Percentiles rank a stretch among this genome's conserved stretches.
These are phyloP conservation scores for Oxystoma pomonae DNA, from an alignment of 2,888 invertebrate genomes.

Conservation along the genomic window DNA sequence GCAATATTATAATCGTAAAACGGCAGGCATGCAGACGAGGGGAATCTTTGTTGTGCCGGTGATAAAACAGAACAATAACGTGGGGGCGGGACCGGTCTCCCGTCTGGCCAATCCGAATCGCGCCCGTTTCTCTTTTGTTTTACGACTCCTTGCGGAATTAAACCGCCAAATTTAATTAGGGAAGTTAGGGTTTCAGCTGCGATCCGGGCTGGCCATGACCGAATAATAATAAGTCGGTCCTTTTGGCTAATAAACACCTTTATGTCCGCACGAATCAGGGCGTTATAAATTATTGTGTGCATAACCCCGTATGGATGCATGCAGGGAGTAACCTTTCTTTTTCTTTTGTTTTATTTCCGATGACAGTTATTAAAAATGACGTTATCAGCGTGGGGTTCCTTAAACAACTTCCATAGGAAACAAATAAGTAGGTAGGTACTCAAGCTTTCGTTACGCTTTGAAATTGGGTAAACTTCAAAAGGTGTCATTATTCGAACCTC, in stretches of 20 bases:
- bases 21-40: slow-evolving; percentile 9
- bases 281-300: background rate
- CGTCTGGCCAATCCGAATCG: slow-evolving; percentile 39
- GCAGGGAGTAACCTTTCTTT: no score
- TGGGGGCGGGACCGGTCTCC: slow-evolving; percentile 36
- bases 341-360: no score
- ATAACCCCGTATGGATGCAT: no score
- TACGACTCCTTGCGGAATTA: slow-evolving; percentile 43
- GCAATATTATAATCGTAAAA: background rate
- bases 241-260: background rate
- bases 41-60: slow-evolving; percentile 26
- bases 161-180: slow-evolving; percentile 47
- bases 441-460: no score
- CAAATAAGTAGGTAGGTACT: no score
- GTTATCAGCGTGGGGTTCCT: no score
- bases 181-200: slow-evolving; percentile 34
- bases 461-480: no score
- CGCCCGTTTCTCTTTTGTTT: slow-evolving; percentile 39
- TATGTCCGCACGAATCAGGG: background rate
- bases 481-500: no score
- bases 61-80: slow-evolving; percentile 42
- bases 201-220: slow-evolving; percentile 29
- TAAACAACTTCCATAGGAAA: no score
- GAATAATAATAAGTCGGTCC: slow-evolving; percentile 4
- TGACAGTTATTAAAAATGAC: no score